Evolutionary conservation across 2,888 invertebrate species (phyloP).

Genomic region (Drosophila fungiperda): DNA sequence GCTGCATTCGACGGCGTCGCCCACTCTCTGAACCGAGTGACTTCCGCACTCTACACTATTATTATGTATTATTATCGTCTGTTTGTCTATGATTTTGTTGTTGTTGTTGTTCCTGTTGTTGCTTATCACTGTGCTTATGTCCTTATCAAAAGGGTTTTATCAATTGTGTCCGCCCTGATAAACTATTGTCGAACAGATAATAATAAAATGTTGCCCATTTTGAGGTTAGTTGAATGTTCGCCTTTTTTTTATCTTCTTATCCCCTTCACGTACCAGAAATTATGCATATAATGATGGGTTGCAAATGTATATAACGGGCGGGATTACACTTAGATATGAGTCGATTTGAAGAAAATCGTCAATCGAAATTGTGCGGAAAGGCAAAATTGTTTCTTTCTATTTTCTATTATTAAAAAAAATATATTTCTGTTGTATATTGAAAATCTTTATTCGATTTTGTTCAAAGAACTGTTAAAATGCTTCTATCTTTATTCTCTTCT

Average conservation of each 20-base stretch:
- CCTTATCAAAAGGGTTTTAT: constrained; percentile 74
- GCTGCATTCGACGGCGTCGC: constrained; percentile 52
- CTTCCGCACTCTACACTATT: constrained; percentile 57
- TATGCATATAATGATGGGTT: background rate
- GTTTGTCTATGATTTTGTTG: constrained; percentile 64
- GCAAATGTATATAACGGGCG: background rate
- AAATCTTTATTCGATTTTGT: background rate
- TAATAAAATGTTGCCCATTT: constrained; percentile 62
- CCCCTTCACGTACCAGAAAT: background rate
- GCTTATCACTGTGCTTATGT: constrained; percentile 73
- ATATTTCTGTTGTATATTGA: background rate
- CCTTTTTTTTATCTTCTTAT: constrained; percentile 2
- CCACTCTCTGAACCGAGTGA: constrained; percentile 33
- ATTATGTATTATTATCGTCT: constrained; percentile 76
- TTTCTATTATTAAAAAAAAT: background rate
- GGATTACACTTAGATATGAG: background rate
- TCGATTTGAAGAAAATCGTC: background rate
- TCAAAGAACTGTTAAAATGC: background rate
- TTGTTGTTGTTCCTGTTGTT: constrained; percentile 27
- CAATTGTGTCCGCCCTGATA: constrained; percentile 56
- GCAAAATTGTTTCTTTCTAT: background rate
- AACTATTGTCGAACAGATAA: constrained; percentile 73
- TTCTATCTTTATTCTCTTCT: background rate
- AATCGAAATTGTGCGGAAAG: background rate
- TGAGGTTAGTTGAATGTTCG: constrained; percentile 39